phyloP scores from a whole-genome alignment of 1,140 invertebrate species.

The Sycophaga agraensis region DNA sequence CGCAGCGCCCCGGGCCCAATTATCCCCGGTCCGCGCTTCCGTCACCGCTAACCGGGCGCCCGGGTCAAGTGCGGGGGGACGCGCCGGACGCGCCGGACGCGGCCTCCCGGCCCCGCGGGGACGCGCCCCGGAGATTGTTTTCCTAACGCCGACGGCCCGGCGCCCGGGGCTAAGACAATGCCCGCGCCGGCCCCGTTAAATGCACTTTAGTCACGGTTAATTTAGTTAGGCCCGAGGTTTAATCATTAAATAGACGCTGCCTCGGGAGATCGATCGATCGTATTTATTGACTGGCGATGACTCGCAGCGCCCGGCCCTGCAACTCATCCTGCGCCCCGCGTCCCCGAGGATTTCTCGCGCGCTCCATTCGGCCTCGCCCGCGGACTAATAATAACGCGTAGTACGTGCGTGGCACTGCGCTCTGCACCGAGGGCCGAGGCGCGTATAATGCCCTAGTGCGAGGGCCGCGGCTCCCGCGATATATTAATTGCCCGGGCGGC shows the following conservation, averaged over 20 bases:
- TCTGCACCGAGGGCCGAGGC: too few relatives aligned
- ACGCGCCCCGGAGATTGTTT: background rate
- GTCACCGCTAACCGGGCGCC: too few relatives aligned
- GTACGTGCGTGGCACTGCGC: too few relatives aligned
- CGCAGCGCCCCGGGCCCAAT: too few relatives aligned
- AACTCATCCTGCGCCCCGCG: background rate
- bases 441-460: too few relatives aligned
- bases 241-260: constrained; percentile 50
- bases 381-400: too few relatives aligned
- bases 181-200: constrained; percentile 36
- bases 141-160: background rate
- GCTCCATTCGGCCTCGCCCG: background rate
- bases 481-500: too few relatives aligned
- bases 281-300: constrained; percentile 56
- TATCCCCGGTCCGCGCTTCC: too few relatives aligned
- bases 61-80: too few relatives aligned
- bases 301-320: constrained; percentile 28
- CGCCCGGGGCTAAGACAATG: constrained; percentile 20
- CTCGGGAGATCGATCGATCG: constrained; percentile 47
- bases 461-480: too few relatives aligned
- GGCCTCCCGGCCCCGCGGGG: background rate
- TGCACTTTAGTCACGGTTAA: constrained; percentile 56
- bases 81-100: background rate
- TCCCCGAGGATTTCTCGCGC: background rate
- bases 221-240: constrained; percentile 48